Percentiles rank a stretch among this genome's conserved stretches.
phyloP scores from a whole-genome alignment of 1,140 invertebrate genomes.

The Bombus waltoni region DNA sequence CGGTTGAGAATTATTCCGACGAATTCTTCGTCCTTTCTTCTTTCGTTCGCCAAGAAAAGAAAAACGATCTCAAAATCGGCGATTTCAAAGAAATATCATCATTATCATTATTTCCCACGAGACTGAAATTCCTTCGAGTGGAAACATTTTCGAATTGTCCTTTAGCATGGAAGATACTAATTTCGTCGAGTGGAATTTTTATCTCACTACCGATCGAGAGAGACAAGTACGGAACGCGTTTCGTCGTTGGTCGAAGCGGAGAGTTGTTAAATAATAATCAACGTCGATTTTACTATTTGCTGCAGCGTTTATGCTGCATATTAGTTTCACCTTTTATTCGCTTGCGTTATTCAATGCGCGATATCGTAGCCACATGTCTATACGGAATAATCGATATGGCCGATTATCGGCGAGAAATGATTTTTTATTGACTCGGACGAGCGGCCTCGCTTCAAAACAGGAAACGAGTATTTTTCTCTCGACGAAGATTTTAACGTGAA shows the following conservation, averaged over 20 bases:
- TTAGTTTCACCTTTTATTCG: slow-evolving; percentile 14
- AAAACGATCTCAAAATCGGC: background rate
- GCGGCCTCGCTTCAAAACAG: background rate
- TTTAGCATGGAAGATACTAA: background rate
- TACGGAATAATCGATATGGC: slow-evolving; percentile 42
- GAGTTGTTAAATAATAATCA: slow-evolving; percentile 6
- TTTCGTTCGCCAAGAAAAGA: background rate
- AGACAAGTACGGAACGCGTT: background rate
- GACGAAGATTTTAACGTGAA: background rate
- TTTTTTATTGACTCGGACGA: slow-evolving; percentile 7
- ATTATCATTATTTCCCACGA: too few relatives aligned
- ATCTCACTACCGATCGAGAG: background rate
- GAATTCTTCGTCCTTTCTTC: background rate
- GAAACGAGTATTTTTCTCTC: background rate
- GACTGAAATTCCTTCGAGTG: too few relatives aligned
- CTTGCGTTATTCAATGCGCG: slow-evolving; percentile 21
- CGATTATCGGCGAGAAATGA: slow-evolving; percentile 6
- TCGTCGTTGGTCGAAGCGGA: background rate
- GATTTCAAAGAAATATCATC: too few relatives aligned
- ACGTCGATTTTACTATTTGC: slow-evolving; percentile 9
- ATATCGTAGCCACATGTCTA: slow-evolving; percentile 31
- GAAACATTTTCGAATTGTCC: too few relatives aligned
- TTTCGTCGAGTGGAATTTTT: background rate
- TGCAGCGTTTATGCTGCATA: background rate
- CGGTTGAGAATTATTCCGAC: background rate